Conservation (phyloP, 2,113 vertebrate species). For the Rhagologus leucostigma region DNA sequence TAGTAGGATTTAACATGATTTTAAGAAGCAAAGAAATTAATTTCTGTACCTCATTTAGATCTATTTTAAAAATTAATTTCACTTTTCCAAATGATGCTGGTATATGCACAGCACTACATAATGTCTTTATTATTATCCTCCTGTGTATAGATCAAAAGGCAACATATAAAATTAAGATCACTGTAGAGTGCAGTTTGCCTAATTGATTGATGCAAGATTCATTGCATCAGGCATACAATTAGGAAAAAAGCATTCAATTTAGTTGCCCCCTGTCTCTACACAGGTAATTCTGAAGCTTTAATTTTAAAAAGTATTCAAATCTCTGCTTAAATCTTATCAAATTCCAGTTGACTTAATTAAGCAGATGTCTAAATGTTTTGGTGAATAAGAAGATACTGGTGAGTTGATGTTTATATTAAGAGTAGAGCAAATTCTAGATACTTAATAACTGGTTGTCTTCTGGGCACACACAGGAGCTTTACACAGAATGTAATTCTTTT, state of each 20-base stretch:
- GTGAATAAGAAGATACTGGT: background rate
- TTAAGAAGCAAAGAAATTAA: background rate
- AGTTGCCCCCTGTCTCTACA: background rate
- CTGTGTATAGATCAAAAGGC: background rate
- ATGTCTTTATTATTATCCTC: background rate
- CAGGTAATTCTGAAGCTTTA: background rate
- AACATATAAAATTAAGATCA: background rate
- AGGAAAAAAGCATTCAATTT: background rate
- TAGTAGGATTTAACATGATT: background rate
- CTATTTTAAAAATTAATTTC: background rate
- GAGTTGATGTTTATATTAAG: background rate
- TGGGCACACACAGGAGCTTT: background rate
- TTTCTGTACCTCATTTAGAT: background rate
- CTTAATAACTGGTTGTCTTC: background rate
- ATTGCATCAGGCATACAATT: background rate
- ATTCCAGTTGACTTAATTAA: background rate
- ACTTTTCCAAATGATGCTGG: background rate
- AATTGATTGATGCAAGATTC: background rate
- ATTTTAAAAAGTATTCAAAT: background rate
- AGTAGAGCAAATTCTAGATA: background rate
- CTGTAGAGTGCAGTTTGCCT: background rate
- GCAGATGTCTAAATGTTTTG: background rate
- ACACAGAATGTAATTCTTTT: background rate
- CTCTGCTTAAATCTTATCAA: background rate
- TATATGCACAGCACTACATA: background rate